Evolutionary conservation across 53 echinoderm and acorn worm species (phyloP).

Genomic region (Apostichopus leukothele): DNA sequence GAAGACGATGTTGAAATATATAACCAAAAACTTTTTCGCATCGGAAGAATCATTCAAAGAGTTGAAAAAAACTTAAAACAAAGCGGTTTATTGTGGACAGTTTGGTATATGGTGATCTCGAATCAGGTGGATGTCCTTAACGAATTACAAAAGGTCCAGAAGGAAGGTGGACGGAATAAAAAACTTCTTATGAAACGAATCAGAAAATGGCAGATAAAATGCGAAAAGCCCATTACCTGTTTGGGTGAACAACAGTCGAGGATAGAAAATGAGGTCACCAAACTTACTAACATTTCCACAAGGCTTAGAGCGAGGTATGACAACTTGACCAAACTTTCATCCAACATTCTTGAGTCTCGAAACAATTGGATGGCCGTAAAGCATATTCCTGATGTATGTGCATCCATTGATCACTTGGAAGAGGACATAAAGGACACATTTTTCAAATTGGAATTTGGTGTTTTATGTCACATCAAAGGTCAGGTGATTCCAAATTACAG

Average conservation of each 20-base stretch:
- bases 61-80: background rate
- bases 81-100: background rate
- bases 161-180: background rate
- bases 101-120: background rate
- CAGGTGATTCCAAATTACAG: background rate
- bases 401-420: background rate
- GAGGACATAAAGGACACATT: background rate
- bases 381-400: background rate
- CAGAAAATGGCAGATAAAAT: background rate
- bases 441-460: background rate
- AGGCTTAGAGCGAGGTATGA: background rate
- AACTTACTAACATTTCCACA: background rate
- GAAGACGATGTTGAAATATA: background rate
- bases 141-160: background rate
- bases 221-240: background rate
- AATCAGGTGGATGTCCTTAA: background rate
- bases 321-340: background rate
- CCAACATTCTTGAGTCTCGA: background rate
- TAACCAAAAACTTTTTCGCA: background rate
- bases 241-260: background rate
- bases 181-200: background rate
- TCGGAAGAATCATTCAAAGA: background rate
- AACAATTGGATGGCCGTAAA: background rate
- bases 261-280: background rate
- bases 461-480: background rate